Evolutionary conservation across 2,113 vertebrate species (phyloP), one percentile per base, ranked within the genome.

Genomic region (Hemichromis elongatus): DNA sequence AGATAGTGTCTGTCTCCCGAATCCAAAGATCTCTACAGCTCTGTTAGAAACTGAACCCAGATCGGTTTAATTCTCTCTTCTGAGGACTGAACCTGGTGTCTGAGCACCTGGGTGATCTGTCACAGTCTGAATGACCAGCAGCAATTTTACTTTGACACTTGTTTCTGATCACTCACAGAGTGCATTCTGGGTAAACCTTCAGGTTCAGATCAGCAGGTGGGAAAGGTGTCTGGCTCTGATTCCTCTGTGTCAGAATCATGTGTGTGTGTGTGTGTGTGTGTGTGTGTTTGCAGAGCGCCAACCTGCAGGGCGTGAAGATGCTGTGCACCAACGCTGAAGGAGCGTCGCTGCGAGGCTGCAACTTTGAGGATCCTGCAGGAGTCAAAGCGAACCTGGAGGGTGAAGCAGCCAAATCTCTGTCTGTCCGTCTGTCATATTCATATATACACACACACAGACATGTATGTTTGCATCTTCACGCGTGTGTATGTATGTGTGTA

Each of bases 231-330:
- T 59, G 56, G 56, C 56, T 59, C 2, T 33, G 56, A 59, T 59
- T 59, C 28, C 28, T 59, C 8, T 59, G 55, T 57, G 14, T 30
- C 26, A 57, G 55, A 57, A 18, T 30, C 4, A 1, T 9, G 55
- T 16, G 4, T 28, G 24, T 28, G 40, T 42, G 40, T 42, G 40
- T 47, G 45, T 66, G 12, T 61, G 9, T 42, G 35, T 56, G 40
- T 30, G 59, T n/a, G 21, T 35, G 30, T 33, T 14, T 7, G 1
- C 87, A 99, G 98, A 97, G 96, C 40, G 97, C 98, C 21, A 99
- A 99, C 90, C 97, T 99, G 54, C 98, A 99, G 87, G 98, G 98
- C 2, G 98, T 99, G 66, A 99, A 99, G 96, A 99, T 99, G 98
- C 92, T 99, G 8, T 99, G 98, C 70, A 98, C 98, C 47, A 99